These are phyloP conservation scores for Strigops habroptila DNA, from an alignment of 2,113 vertebrate species.

Conservation along the genomic window DNA sequence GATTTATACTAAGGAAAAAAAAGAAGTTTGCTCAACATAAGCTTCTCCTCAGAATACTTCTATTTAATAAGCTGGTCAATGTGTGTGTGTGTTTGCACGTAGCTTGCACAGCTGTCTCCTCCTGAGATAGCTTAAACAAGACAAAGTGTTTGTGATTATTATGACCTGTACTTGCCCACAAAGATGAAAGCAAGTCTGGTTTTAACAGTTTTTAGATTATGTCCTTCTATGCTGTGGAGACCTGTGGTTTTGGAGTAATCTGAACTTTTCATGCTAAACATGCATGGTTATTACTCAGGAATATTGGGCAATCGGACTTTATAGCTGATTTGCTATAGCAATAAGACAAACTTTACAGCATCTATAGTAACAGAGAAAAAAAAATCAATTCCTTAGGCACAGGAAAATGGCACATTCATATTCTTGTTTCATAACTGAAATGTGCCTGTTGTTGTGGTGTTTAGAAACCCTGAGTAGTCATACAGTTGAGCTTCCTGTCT, in stretches of 20 bases:
- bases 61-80: not conserved
- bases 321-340: not conserved
- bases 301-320: not conserved
- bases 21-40: not conserved
- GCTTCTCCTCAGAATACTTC: not conserved
- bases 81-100: not conserved
- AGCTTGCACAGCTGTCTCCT: not conserved
- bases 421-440: not conserved
- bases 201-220: not conserved
- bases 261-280: not conserved
- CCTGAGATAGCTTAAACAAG: not conserved
- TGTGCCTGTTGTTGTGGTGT: not conserved
- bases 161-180: not conserved
- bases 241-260: not conserved
- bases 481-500: not conserved
- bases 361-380: not conserved
- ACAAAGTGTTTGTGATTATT: not conserved
- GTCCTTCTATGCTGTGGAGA: not conserved
- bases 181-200: not conserved
- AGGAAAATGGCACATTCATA: not conserved
- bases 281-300: not conserved
- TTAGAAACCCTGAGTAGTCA: not conserved
- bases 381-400: not conserved
- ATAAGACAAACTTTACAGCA: not conserved
- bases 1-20: not conserved